Percentiles rank a stretch among this genome's conserved stretches.
Conservation (phyloP, 2,113 vertebrate genomes). For the Budorcas taxicolor region DNA sequence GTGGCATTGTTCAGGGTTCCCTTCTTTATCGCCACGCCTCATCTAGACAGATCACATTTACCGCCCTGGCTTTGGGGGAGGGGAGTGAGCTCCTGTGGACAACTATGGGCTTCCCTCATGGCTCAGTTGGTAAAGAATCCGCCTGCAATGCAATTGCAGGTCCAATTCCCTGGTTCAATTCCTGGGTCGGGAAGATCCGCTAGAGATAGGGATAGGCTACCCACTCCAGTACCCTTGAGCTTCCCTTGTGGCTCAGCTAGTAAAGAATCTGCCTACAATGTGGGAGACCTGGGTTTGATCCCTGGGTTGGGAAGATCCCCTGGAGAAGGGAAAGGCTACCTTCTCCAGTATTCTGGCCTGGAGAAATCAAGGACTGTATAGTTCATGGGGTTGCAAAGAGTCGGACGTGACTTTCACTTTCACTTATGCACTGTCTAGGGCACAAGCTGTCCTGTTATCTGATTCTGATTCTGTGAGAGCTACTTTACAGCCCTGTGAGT, state of each 20-base stretch:
- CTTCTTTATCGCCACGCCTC: background rate
- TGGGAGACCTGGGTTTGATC: accelerated
- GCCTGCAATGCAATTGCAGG: background rate
- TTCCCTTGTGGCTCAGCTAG: background rate
- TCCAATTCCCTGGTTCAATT: background rate
- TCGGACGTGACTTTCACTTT: accelerated
- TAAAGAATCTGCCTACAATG: background rate
- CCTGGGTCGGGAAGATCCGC: background rate
- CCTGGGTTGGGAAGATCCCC: background rate
- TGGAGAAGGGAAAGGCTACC: background rate
- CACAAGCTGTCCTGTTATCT: background rate
- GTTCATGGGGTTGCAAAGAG: background rate
- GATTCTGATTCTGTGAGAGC: background rate
- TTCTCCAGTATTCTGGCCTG: background rate
- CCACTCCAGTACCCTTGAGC: background rate
- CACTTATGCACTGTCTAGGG: background rate
- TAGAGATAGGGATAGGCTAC: background rate
- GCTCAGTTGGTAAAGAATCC: background rate
- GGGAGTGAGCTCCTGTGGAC: background rate
- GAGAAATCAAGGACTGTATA: background rate
- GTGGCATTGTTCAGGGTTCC: accelerated
- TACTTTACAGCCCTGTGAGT: background rate
- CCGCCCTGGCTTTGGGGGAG: background rate
- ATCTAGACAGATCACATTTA: background rate
- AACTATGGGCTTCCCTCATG: background rate